Percentiles rank a stretch among this genome's conserved stretches.
Conservation (phyloP, 2,888 invertebrate species). For the Piscicola geometra region DNA sequence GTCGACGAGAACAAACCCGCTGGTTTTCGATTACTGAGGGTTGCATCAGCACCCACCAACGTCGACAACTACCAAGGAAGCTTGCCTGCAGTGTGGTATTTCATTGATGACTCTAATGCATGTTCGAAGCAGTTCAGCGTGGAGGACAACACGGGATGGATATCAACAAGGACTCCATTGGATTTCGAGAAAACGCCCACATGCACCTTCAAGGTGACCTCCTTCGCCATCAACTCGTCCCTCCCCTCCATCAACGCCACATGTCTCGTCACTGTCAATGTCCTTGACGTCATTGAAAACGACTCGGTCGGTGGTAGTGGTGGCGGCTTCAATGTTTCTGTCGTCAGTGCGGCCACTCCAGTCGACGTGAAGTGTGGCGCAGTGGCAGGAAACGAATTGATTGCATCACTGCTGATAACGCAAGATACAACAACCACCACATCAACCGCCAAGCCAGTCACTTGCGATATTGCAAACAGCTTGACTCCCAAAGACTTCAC, state of each 20-base stretch:
- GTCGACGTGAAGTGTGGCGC: too few species aligned
- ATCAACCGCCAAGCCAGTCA: too few species aligned
- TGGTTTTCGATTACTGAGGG: background rate
- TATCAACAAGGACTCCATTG: background rate
- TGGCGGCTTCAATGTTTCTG: too few species aligned
- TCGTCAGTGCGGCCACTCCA: too few species aligned
- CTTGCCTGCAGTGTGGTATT: background rate
- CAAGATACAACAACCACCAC: too few species aligned
- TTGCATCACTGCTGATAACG: too few species aligned
- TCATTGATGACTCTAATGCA: background rate
- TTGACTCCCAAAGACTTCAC: too few species aligned
- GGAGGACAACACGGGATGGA: background rate
- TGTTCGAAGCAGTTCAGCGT: background rate
- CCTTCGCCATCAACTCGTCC: background rate
- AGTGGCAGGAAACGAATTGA: too few species aligned
- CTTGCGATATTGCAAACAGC: too few species aligned
- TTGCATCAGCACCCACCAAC: background rate
- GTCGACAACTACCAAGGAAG: background rate
- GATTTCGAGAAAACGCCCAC: background rate
- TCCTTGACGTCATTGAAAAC: background rate
- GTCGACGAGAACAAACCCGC: background rate
- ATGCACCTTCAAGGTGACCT: background rate
- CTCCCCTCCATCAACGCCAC: background rate
- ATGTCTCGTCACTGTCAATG: background rate
- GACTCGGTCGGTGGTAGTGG: background rate